Conservation (phyloP, 2,113 vertebrate genomes). For the Mesitornis unicolor region DNA sequence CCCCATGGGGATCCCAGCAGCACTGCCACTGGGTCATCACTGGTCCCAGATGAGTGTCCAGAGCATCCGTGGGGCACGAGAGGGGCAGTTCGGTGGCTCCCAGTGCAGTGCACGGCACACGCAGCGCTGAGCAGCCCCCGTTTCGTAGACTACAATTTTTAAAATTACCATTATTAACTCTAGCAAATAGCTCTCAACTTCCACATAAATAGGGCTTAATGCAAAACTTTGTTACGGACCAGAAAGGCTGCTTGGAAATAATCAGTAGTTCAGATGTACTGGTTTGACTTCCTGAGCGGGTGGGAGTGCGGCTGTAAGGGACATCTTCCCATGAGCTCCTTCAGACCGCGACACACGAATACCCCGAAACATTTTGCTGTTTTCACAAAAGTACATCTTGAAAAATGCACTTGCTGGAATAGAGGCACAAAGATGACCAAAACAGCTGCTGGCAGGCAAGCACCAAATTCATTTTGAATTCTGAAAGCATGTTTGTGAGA, state of each 20-base stretch:
- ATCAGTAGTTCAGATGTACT: not conserved
- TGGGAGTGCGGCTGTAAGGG: not conserved
- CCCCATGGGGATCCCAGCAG: not conserved
- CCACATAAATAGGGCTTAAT: not conserved
- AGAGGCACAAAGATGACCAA: not conserved
- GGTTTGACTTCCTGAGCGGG: not conserved
- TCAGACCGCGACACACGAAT: not conserved
- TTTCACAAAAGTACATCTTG: not conserved
- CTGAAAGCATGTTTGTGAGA: not conserved
- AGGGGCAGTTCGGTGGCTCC: not conserved
- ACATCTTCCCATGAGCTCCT: not conserved
- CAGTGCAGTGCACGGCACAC: fast-evolving
- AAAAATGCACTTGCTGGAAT: not conserved
- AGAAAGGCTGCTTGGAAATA: not conserved
- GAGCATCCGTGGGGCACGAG: fast-evolving
- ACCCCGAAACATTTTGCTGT: fast-evolving
- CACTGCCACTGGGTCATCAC: not conserved
- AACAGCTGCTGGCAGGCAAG: not conserved
- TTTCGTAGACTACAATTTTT: not conserved
- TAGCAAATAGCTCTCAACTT: not conserved
- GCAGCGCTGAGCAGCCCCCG: not conserved
- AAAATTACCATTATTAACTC: not conserved
- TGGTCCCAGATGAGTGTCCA: not conserved
- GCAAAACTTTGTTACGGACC: not conserved
- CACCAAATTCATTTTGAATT: not conserved